A percentile compares a stretch with the other conserved stretches of the same genome.
These are phyloP conservation scores for Pachydiplax longipennis DNA, from an alignment of 2,888 invertebrate species.

Conservation along the genomic window DNA sequence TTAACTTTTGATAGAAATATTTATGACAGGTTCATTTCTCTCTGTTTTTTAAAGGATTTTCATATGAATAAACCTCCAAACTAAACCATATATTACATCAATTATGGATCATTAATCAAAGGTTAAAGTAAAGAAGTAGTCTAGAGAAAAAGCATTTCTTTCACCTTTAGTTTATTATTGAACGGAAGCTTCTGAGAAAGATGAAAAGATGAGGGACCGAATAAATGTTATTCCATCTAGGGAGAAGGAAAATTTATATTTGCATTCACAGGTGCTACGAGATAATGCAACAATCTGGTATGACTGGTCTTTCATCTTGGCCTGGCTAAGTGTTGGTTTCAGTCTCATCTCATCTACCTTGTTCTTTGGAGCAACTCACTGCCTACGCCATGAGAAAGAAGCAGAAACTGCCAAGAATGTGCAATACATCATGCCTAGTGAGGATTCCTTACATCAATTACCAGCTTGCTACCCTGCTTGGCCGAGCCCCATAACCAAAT, in stretches of 20 bases:
- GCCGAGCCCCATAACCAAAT: not conserved
- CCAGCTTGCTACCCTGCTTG: not conserved
- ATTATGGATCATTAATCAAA: too few species aligned
- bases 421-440: conserved; percentile 91
- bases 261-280: conserved; percentile 68
- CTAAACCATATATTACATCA: too few species aligned
- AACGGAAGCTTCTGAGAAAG: too few species aligned
- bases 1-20: too few species aligned
- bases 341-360: conserved; percentile 77
- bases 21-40: too few species aligned
- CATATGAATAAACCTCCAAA: too few species aligned
- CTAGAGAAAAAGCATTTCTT: too few species aligned
- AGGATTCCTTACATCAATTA: conserved; percentile 54
- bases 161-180: too few species aligned
- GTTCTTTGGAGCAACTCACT: conserved; percentile 81
- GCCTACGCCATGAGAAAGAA: conserved; percentile 78
- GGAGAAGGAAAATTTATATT: not conserved
- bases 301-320: conserved; percentile 87
- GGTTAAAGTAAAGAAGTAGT: too few species aligned
- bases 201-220: not conserved
- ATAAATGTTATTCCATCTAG: not conserved
- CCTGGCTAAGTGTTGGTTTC: conserved; percentile 82
- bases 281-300: conserved; percentile 76
- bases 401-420: conserved; percentile 78
- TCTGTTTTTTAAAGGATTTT: too few species aligned